Evolutionary conservation across 2,888 invertebrate species (phyloP), one percentile per base, ranked within the genome.

Genomic region (Drosophila tripunctata): DNA sequence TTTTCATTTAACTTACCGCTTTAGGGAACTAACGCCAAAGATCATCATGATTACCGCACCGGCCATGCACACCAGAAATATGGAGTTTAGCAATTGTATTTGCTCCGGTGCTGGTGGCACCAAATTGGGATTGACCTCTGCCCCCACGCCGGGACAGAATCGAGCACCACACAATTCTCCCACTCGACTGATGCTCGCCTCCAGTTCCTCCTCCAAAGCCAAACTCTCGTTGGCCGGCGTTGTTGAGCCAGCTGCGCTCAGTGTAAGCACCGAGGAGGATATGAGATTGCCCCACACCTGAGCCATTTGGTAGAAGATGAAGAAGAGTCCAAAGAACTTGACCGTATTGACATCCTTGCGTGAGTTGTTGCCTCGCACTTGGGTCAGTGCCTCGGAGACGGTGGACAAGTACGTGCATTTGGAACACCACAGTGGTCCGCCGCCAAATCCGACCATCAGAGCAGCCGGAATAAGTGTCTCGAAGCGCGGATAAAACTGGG

Each of bases 301-400:
- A n/a, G 98, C 96, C 93, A 97, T 95, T 91, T 98, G 98, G 91
- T 97, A 98, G 90, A 98, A 96, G 94, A 98, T 96, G 93, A 98
- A 99, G 92, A 99, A 99, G 4, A 98, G 93, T 0, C 98, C 98
- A 90, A 98, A 98, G 92, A 98, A 98, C 79, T 96, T 93, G 7
- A 97, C 96, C 41, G 98, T 96, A 56, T 96, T 93, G 4, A 96
- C 94, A 68, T 97, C 96, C 3, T 94, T 92, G 19, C 93, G 91
- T 1, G 94, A 93, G 21, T 79, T 80, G 33, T 92, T 92, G 10
- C 94, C 94, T 0, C 95, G 94, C 45, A 96, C 91, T 41, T 83
- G 80, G 0, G 96, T 93, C 88, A 97, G 96, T 0, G 96, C 95
- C 85, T 96, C 96, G 0, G 95, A 93, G 4, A 94, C 95, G 78